A percentile compares a stretch with the other conserved stretches of the same genome.
Evolutionary conservation across 2,888 invertebrate species (phyloP).

Genomic region (Dastarcus helophoroides): DNA sequence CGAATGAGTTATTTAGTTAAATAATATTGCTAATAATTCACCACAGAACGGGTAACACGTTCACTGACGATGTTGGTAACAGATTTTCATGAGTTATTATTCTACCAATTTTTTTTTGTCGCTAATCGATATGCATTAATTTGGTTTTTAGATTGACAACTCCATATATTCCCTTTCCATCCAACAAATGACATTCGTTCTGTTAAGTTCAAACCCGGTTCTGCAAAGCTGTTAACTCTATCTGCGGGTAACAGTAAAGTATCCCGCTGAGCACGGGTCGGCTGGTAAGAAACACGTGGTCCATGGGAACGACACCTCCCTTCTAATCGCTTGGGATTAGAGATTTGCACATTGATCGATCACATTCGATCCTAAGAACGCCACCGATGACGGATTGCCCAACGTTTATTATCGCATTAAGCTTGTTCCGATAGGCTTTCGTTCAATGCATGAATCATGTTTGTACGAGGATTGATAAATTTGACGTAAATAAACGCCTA

Average conservation of each 20-base stretch:
- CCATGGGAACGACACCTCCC: slow-evolving; percentile 27
- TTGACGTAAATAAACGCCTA: slow-evolving; percentile 2
- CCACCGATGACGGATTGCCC: slow-evolving; percentile 13
- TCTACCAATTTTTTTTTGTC: too few species aligned
- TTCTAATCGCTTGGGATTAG: slow-evolving; percentile 24
- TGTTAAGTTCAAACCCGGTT: too few species aligned
- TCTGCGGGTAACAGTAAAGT: slow-evolving; percentile 25
- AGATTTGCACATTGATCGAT: slow-evolving; percentile 19
- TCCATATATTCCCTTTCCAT: too few species aligned
- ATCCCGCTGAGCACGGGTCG: slow-evolving; percentile 22
- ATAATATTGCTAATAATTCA: too few species aligned
- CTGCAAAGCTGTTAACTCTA: slow-evolving; percentile 27
- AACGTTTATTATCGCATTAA: slow-evolving; percentile 5
- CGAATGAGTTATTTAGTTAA: too few species aligned
- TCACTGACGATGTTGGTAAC: too few species aligned
- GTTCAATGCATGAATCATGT: slow-evolving; percentile 1
- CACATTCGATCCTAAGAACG: slow-evolving; percentile 13
- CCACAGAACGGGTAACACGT: too few species aligned
- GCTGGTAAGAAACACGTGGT: slow-evolving; percentile 21
- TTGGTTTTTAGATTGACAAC: too few species aligned
- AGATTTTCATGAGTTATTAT: too few species aligned
- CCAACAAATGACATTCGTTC: too few species aligned
- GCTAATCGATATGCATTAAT: too few species aligned
- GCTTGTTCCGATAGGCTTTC: neutral
- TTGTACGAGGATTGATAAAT: slow-evolving; percentile 6